phyloP scores from a whole-genome alignment of 2,888 invertebrate genomes.

The Drosophila recens region DNA sequence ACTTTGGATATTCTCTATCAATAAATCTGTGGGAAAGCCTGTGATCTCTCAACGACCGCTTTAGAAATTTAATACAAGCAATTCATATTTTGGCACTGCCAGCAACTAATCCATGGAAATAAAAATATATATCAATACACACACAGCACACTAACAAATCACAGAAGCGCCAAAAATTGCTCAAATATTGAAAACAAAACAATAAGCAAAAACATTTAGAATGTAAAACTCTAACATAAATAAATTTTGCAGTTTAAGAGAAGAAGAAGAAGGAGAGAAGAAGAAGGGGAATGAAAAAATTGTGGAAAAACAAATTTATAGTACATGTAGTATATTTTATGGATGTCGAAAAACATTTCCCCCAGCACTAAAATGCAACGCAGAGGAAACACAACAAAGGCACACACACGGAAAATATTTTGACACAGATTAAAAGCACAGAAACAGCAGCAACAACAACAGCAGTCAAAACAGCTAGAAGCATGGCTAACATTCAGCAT shows the following conservation, averaged over 20 bases:
- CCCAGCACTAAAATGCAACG: slow-evolving; percentile 53
- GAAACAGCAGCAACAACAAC: slow-evolving; percentile 30
- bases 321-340: slow-evolving; percentile 48
- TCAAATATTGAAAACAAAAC: slow-evolving; percentile 64
- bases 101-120: slow-evolving; percentile 58
- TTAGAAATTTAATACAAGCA: slow-evolving; percentile 54
- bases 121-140: slow-evolving; percentile 23
- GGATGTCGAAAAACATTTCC: slow-evolving; percentile 64
- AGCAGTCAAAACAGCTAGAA: slow-evolving; percentile 26
- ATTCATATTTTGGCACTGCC: slow-evolving; percentile 67
- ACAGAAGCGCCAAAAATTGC: slow-evolving; percentile 52
- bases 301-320: slow-evolving; percentile 63
- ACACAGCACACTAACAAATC: slow-evolving; percentile 40
- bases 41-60: slow-evolving; percentile 45
- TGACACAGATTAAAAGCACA: slow-evolving; percentile 74
- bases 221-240: slow-evolving; percentile 43
- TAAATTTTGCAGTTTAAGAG: slow-evolving; percentile 50
- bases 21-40: slow-evolving; percentile 43
- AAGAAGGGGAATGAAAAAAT: slow-evolving; percentile 11
- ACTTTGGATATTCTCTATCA: slow-evolving; percentile 9
- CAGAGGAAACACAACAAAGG: slow-evolving; percentile 16
- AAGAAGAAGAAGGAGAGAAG: slow-evolving; percentile 21
- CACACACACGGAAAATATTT: slow-evolving; percentile 62
- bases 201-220: slow-evolving; percentile 37
- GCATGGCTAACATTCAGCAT: slow-evolving; percentile 17